A percentile compares a stretch with the other conserved stretches of the same genome.
phyloP scores from a whole-genome alignment of 35 echinoderm and acorn worm species.

The Anneissia japonica region DNA sequence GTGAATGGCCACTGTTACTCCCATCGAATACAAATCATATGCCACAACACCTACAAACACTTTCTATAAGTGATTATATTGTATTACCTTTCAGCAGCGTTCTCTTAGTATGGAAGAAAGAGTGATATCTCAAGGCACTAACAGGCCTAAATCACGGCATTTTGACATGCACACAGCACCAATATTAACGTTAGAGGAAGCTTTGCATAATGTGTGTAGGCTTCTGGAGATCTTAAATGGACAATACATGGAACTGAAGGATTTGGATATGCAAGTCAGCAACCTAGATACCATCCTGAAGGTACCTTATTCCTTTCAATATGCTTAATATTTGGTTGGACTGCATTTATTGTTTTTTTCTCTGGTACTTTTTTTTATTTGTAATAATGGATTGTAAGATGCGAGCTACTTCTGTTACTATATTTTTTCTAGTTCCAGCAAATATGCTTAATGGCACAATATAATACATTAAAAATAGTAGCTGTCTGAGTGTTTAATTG shows the following conservation, averaged over 20 bases:
- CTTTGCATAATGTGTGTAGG: constrained; percentile 68
- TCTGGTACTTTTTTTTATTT: too few species aligned
- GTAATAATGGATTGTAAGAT: neutral
- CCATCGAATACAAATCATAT: too few species aligned
- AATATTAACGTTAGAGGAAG: constrained; percentile 72
- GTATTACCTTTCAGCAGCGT: neutral
- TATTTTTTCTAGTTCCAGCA: neutral
- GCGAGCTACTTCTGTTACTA: too few species aligned
- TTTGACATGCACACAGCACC: constrained; percentile 65
- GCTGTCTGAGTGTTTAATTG: too few species aligned
- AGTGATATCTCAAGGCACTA: neutral
- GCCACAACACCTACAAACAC: too few species aligned
- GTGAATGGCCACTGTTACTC: too few species aligned
- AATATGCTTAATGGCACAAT: too few species aligned
- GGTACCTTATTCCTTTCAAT: too few species aligned
- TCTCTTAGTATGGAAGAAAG: neutral
- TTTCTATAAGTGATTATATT: neutral
- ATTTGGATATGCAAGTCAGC: constrained; percentile 57
- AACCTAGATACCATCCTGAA: constrained; percentile 63
- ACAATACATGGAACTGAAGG: constrained; percentile 70
- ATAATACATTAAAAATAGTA: too few species aligned
- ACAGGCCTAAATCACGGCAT: constrained; percentile 20
- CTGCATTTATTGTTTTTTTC: neutral
- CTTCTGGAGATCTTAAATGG: constrained; percentile 70
- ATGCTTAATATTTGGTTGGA: neutral